A percentile compares a stretch with the other conserved stretches of the same genome.
Conservation (phyloP, 2,113 vertebrate species). For the Rhabdomys dilectus region DNA sequence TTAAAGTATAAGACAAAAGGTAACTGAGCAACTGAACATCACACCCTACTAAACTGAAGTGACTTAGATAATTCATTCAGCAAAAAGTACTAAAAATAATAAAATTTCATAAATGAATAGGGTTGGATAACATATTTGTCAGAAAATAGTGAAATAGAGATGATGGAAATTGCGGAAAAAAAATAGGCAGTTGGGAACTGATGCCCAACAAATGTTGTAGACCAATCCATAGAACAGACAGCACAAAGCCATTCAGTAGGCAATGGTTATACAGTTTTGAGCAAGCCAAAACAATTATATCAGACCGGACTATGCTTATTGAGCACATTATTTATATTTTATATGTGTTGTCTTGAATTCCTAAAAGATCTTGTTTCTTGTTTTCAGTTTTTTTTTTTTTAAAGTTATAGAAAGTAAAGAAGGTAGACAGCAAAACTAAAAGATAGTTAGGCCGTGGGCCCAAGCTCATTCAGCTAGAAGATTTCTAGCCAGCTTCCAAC, state of each 20-base stretch:
- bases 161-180: background rate
- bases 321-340: slow-evolving; percentile 15
- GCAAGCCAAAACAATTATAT: slow-evolving; percentile 2
- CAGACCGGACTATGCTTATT: background rate
- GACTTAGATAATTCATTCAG: background rate
- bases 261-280: background rate
- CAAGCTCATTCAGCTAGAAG: background rate
- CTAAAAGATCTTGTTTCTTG: slow-evolving; percentile 3
- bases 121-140: background rate
- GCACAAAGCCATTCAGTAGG: background rate
- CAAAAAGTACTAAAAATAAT: slow-evolving; percentile 4
- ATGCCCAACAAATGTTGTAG: background rate
- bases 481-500: background rate
- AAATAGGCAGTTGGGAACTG: background rate
- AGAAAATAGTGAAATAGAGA: background rate
- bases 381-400: background rate
- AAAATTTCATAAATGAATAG: background rate
- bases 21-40: background rate
- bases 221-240: background rate
- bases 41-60: slow-evolving; percentile 23
- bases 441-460: background rate
- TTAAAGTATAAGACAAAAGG: background rate
- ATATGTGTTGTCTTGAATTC: background rate
- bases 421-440: background rate
- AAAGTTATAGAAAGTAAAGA: background rate